These are phyloP conservation scores for Drosophila fungiperda DNA, from an alignment of 2,888 invertebrate species.

Conservation along the genomic window DNA sequence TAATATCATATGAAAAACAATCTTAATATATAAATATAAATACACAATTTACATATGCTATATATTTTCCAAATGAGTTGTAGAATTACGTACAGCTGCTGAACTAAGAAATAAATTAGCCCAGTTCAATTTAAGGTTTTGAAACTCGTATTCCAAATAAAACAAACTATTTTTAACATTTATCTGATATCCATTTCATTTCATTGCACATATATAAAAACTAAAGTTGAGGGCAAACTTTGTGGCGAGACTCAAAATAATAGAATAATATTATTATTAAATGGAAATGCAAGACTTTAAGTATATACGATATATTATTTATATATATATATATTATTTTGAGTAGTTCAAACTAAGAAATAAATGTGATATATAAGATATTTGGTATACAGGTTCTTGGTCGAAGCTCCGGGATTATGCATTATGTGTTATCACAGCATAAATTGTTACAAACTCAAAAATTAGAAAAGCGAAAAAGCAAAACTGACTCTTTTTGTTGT, in stretches of 20 bases:
- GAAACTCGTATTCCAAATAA: neutral
- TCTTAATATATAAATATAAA: neutral
- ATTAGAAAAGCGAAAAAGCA: slow-evolving; percentile 1
- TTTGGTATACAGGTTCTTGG: slow-evolving; percentile 13
- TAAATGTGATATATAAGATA: neutral
- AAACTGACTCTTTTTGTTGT: neutral
- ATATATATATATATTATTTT: neutral
- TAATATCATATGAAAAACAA: neutral
- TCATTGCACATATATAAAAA: too few relatives aligned
- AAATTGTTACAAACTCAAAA: neutral
- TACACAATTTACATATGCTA: neutral
- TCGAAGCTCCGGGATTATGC: slow-evolving; percentile 3
- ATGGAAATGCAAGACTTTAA: neutral
- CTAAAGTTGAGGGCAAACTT: too few relatives aligned
- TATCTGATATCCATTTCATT: neutral
- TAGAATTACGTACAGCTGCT: neutral
- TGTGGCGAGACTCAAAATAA: neutral
- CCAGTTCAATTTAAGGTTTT: neutral
- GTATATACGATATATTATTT: neutral
- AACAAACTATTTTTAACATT: neutral
- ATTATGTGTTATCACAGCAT: slow-evolving; percentile 21
- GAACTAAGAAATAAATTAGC: neutral
- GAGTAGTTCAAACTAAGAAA: neutral
- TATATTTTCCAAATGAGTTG: neutral
- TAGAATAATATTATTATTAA: neutral